phyloP scores from a whole-genome alignment of 2,888 invertebrate species.

The Amphipoea oculea region DNA sequence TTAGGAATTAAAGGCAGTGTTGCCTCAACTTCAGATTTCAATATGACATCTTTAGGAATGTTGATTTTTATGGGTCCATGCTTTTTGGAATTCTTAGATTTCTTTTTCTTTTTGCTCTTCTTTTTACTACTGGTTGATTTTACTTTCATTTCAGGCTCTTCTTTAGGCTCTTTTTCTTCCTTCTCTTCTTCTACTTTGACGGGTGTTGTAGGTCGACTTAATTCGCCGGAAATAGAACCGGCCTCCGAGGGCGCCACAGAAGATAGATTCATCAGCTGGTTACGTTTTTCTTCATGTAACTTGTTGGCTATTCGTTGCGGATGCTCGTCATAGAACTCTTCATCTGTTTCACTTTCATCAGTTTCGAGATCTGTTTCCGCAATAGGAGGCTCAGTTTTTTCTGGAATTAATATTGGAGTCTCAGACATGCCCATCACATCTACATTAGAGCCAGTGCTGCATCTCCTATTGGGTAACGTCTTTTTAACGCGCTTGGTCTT shows the following conservation, averaged over 20 bases:
- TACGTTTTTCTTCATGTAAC: conserved; percentile 93
- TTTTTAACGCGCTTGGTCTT: conserved; percentile 80
- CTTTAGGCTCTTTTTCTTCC: conserved; percentile 82
- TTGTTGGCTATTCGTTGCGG: conserved; percentile 94
- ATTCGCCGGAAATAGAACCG: conserved; percentile 90
- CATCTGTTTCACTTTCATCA: conserved; percentile 95
- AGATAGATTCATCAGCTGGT: conserved; percentile 91
- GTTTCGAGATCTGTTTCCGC: conserved; percentile 96
- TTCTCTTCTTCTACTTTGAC: conserved; percentile 78
- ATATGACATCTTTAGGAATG: conserved; percentile 90
- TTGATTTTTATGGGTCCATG: conserved; percentile 91
- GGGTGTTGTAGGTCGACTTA: conserved; percentile 92
- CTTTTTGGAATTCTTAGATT: conserved; percentile 85
- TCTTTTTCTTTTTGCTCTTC: conserved; percentile 93
- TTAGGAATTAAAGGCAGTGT: conserved; percentile 79
- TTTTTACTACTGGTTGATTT: conserved; percentile 90
- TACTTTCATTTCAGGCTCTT: conserved; percentile 87
- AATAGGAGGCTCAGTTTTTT: conserved; percentile 91
- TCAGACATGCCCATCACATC: conserved; percentile 89
- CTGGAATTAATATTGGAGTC: conserved; percentile 85
- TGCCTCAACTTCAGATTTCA: conserved; percentile 77
- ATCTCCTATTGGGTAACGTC: conserved; percentile 80
- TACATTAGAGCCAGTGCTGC: conserved; percentile 88
- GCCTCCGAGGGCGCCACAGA: conserved; percentile 91
- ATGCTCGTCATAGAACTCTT: conserved; percentile 96